Percentiles rank a stretch among this genome's conserved stretches.
Evolutionary conservation across 2,888 invertebrate species (phyloP).

Genomic region (Phyllotreta cruciferae): DNA sequence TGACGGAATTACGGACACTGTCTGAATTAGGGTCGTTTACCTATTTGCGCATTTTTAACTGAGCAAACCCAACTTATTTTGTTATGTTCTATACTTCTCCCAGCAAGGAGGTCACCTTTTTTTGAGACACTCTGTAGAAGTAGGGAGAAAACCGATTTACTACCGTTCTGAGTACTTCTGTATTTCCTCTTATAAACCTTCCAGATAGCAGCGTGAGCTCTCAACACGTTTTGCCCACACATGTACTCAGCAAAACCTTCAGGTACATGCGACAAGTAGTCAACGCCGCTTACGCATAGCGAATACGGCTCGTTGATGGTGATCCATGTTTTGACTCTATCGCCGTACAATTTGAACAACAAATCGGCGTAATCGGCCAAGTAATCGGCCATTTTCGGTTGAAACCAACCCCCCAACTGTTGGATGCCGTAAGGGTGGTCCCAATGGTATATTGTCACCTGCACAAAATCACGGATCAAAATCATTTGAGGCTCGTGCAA

Average conservation of each 20-base stretch:
- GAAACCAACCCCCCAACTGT: constrained; percentile 71
- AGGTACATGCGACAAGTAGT: constrained; percentile 51
- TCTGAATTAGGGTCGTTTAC: too few relatives aligned
- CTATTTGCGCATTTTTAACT: too few relatives aligned
- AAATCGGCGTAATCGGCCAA: constrained; percentile 68
- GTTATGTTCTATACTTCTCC: too few relatives aligned
- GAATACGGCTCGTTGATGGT: constrained; percentile 64
- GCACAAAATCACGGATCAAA: too few relatives aligned
- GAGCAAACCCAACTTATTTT: too few relatives aligned
- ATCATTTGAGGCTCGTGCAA: too few relatives aligned
- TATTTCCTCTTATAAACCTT: constrained; percentile 66
- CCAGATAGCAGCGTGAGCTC: constrained; percentile 71
- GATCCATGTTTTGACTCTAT: constrained; percentile 62
- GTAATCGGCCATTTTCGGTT: constrained; percentile 68
- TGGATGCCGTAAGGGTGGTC: constrained; percentile 43
- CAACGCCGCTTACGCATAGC: constrained; percentile 56
- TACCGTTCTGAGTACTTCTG: constrained; percentile 60
- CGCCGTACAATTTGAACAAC: constrained; percentile 53
- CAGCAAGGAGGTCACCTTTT: too few relatives aligned
- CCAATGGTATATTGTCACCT: constrained; percentile 43
- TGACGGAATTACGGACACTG: too few relatives aligned
- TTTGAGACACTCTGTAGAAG: too few relatives aligned
- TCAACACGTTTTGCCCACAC: constrained; percentile 68
- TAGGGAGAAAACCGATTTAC: too few relatives aligned
- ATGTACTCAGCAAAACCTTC: constrained; percentile 66